These are phyloP conservation scores for Acanthacorydalis orientalis DNA, from an alignment of 2,888 invertebrate genomes.

Conservation along the genomic window DNA sequence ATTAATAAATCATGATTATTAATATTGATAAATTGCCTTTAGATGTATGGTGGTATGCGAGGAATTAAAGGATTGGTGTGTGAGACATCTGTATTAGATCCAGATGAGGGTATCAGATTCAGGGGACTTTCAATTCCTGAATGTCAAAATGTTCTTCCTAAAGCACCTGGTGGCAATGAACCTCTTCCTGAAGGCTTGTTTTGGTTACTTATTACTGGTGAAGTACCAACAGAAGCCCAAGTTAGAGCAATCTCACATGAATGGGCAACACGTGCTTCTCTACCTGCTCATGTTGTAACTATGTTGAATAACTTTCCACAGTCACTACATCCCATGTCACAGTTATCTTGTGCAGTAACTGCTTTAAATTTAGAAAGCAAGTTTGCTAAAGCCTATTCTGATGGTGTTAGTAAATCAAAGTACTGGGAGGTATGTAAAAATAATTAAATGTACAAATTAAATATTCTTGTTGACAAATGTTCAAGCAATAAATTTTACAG, in stretches of 20 bases:
- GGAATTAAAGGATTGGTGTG: constrained; percentile 89
- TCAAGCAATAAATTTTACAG: constrained; percentile 21
- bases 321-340: constrained; percentile 87
- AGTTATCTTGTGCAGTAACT: constrained; percentile 80
- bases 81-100: constrained; percentile 87
- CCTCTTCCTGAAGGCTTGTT: constrained; percentile 89
- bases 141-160: constrained; percentile 74
- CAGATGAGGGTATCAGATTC: constrained; percentile 92
- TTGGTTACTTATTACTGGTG: constrained; percentile 82
- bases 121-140: constrained; percentile 87
- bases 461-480: too few species aligned
- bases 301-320: constrained; percentile 84
- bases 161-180: constrained; percentile 61
- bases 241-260: constrained; percentile 57
- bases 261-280: constrained; percentile 76
- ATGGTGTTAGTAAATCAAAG: constrained; percentile 73
- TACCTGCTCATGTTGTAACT: constrained; percentile 84
- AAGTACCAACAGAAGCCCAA: constrained; percentile 69
- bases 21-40: constrained; percentile 7
- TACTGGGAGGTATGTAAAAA: constrained; percentile 65
- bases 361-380: constrained; percentile 83
- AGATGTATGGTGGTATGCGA: constrained; percentile 92
- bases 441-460: too few species aligned
- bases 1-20: too few species aligned
- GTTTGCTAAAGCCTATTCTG: constrained; percentile 77